phyloP scores from a whole-genome alignment of 2,797 vertebrate genomes.

The Lepilemur ruficaudatus region DNA sequence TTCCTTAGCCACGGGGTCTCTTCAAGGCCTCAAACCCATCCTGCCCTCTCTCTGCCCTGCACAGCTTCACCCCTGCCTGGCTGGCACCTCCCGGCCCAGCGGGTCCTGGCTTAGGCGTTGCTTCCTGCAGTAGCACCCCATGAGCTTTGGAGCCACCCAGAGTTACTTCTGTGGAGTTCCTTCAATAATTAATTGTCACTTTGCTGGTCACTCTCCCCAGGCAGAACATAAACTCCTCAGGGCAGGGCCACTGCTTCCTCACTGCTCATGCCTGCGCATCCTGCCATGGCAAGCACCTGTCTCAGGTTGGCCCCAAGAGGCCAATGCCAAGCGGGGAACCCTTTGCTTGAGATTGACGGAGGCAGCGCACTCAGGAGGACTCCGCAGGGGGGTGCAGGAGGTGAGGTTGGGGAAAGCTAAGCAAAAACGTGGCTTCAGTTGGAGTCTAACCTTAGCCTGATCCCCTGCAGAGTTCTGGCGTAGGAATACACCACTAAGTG shows the following conservation, averaged over 20 bases:
- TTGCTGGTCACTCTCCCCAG: neutral
- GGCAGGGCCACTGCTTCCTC: fast-evolving
- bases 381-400: fast-evolving
- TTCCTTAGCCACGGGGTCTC: neutral
- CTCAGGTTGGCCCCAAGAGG: neutral
- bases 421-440: neutral
- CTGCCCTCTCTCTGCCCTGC: neutral
- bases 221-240: fast-evolving
- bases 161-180: neutral
- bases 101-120: too few species aligned
- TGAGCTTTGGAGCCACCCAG: neutral
- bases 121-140: neutral
- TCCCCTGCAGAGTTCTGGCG: too few species aligned
- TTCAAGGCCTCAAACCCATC: neutral
- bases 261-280: neutral
- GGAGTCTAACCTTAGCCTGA: neutral
- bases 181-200: neutral
- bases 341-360: fast-evolving
- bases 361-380: fast-evolving
- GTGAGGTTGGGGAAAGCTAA: fast-evolving
- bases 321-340: neutral
- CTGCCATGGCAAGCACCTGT: fast-evolving
- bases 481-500: fast-evolving
- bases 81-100: fast-evolving
- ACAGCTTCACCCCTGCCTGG: neutral